These are phyloP conservation scores for Verasper variegatus DNA, from an alignment of 2,113 vertebrate species.

Conservation along the genomic window DNA sequence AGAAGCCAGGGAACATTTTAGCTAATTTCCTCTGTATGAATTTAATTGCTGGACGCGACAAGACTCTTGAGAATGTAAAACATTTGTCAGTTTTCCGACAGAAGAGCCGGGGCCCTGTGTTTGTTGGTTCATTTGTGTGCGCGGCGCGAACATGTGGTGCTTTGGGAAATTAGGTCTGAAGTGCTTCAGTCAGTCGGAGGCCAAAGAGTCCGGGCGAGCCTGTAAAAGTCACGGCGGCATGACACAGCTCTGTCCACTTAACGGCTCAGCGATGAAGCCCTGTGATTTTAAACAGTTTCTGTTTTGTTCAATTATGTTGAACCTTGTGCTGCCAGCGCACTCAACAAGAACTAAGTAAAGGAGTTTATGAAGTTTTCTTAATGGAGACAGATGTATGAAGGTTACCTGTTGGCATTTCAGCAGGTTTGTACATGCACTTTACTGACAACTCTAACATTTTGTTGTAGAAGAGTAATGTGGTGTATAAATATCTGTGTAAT, in stretches of 20 bases:
- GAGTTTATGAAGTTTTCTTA: background rate
- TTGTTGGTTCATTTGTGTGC: background rate
- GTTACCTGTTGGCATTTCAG: background rate
- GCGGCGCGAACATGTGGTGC: too few species aligned
- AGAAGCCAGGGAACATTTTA: background rate
- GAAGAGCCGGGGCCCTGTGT: background rate
- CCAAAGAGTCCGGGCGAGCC: background rate
- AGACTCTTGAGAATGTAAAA: background rate
- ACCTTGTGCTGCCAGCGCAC: background rate
- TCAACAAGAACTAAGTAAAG: background rate
- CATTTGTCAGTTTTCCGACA: background rate
- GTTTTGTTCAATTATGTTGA: background rate
- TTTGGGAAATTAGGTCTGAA: constrained; percentile 4
- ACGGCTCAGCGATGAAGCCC: background rate
- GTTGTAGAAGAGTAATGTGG: background rate
- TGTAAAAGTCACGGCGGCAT: constrained; percentile 1
- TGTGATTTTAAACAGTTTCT: background rate
- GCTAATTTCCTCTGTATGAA: constrained; percentile 37
- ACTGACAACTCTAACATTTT: background rate
- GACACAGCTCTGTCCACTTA: background rate
- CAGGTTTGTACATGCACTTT: background rate
- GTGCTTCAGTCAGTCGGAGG: background rate
- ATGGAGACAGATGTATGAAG: background rate
- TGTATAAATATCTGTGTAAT: too few species aligned
- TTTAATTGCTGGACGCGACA: constrained; percentile 4